Evolutionary conservation across 1,140 invertebrate species (phyloP).

Genomic region (Chelonus insularis): DNA sequence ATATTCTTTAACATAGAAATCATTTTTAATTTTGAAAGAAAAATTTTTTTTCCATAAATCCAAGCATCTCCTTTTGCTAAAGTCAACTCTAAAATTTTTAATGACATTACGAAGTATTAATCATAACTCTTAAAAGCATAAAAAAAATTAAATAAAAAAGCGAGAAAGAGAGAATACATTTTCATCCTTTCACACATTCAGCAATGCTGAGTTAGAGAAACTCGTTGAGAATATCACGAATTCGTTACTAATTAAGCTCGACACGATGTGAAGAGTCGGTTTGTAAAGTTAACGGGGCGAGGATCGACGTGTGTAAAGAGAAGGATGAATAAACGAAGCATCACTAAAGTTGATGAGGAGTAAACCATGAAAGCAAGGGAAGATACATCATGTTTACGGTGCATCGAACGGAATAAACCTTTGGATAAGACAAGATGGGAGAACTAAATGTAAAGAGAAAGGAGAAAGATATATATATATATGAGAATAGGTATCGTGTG

Average conservation of each 20-base stretch:
- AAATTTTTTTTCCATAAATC: too few species aligned
- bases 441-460: neutral
- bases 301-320: conserved; percentile 15
- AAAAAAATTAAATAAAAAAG: too few species aligned
- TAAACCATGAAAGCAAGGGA: neutral
- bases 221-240: neutral
- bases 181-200: neutral
- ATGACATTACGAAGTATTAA: too few species aligned
- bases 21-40: too few species aligned
- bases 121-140: too few species aligned
- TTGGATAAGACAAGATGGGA: neutral
- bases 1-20: too few species aligned
- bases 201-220: neutral
- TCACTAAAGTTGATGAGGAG: neutral
- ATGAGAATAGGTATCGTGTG: too few species aligned
- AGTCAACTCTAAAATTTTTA: too few species aligned
- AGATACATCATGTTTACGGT: conserved; percentile 9
- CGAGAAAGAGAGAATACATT: too few species aligned
- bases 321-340: conserved; percentile 18
- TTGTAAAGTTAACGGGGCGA: conserved; percentile 25
- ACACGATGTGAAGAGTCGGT: conserved; percentile 7
- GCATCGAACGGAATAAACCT: conserved; percentile 20
- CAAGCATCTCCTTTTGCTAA: too few species aligned
- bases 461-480: neutral
- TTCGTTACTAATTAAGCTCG: conserved; percentile 20